Percentiles rank a stretch among this genome's conserved stretches.
Conservation (phyloP, 2,888 invertebrate species). For the Xestobium rufovillosum region DNA sequence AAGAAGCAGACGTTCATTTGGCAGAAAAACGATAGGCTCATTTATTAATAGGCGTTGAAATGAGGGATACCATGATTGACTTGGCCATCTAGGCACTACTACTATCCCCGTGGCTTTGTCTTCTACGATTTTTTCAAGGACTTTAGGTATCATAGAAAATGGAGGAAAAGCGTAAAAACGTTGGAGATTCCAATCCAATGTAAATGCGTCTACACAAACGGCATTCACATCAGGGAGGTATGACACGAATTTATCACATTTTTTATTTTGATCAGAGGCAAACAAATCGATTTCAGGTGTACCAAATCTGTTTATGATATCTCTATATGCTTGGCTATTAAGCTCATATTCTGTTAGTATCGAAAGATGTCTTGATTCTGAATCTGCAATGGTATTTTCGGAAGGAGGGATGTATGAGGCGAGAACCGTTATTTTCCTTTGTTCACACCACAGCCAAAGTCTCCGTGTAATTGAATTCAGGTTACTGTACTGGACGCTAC, state of each 20-base stretch:
- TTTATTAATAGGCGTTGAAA: slow-evolving; percentile 17
- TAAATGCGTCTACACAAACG: slow-evolving; percentile 27
- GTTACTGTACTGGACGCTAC: slow-evolving; percentile 4
- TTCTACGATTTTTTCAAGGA: slow-evolving; percentile 27
- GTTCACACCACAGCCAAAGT: slow-evolving; percentile 7
- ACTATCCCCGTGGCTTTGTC: slow-evolving; percentile 30
- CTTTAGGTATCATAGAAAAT: slow-evolving; percentile 26
- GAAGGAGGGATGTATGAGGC: slow-evolving; percentile 31
- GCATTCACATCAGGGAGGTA: slow-evolving; percentile 25
- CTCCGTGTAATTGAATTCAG: not conserved
- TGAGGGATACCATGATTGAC: slow-evolving; percentile 30
- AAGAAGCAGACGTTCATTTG: slow-evolving; percentile 21
- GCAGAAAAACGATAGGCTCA: slow-evolving; percentile 22
- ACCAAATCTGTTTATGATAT: slow-evolving; percentile 19
- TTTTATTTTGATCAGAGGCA: slow-evolving; percentile 24
- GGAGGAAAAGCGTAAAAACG: slow-evolving; percentile 27
- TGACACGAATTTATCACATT: slow-evolving; percentile 27
- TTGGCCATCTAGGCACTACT: slow-evolving; percentile 28
- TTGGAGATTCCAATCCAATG: slow-evolving; percentile 18
- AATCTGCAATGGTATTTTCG: slow-evolving; percentile 26
- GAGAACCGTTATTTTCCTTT: slow-evolving; percentile 22
- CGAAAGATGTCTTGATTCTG: slow-evolving; percentile 17
- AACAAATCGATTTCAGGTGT: slow-evolving; percentile 27
- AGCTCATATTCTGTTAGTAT: slow-evolving; percentile 18
- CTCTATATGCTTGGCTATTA: slow-evolving; percentile 10